A percentile compares a stretch with the other conserved stretches of the same genome.
Conservation (phyloP, 2,797 vertebrate genomes). For the Clarias pachynema region DNA sequence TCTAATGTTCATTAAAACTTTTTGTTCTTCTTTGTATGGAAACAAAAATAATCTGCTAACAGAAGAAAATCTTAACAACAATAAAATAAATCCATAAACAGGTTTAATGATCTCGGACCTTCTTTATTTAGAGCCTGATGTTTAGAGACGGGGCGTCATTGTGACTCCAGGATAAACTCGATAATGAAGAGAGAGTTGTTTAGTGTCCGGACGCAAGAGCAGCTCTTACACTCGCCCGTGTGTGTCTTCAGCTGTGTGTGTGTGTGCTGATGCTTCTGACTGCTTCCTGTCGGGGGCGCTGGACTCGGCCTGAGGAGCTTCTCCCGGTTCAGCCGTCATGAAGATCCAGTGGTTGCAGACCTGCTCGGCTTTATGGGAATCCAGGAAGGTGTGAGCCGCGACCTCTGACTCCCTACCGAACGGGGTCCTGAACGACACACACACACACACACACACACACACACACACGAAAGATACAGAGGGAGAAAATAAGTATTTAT, state of each 20-base stretch:
- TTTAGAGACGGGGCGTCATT: too few species aligned
- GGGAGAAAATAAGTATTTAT: too few species aligned
- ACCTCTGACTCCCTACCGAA: conserved; percentile 88
- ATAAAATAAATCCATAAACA: too few species aligned
- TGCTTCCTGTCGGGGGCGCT: background rate
- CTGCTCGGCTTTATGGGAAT: conserved; percentile 83
- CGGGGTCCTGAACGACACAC: conserved; percentile 72
- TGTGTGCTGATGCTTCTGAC: background rate
- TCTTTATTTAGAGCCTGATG: too few species aligned
- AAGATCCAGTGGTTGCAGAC: conserved; percentile 88
- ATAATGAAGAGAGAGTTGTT: background rate
- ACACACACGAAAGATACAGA: too few species aligned
- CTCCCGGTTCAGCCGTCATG: conserved; percentile 76
- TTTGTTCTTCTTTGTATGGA: too few species aligned
- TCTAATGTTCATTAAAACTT: too few species aligned
- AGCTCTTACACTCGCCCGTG: background rate
- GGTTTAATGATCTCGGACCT: too few species aligned
- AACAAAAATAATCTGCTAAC: too few species aligned
- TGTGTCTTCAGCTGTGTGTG: background rate
- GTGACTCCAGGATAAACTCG: too few species aligned
- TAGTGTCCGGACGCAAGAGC: background rate
- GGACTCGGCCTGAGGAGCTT: conserved; percentile 1
- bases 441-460: background rate
- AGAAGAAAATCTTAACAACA: too few species aligned
- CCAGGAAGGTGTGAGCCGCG: conserved; percentile 83